Percentiles rank a stretch among this genome's conserved stretches.
phyloP scores from a whole-genome alignment of 2,888 invertebrate genomes.

The Lochmaea crataegi region DNA sequence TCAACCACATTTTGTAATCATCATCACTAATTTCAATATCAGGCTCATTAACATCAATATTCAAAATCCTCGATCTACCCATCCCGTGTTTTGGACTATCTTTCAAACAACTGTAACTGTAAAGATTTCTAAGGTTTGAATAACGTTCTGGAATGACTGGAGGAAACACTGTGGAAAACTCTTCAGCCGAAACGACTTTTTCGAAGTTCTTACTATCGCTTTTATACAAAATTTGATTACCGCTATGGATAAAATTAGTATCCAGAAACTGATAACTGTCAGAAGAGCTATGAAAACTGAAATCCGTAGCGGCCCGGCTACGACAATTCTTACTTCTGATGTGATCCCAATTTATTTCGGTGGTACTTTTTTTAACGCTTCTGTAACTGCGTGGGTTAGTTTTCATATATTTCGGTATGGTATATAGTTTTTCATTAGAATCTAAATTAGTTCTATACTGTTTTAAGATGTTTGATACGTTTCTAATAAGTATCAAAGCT shows the following conservation, averaged over 20 bases:
- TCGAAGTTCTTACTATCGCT: slow-evolving; percentile 38
- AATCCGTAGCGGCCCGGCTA: neutral
- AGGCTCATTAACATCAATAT: slow-evolving; percentile 12
- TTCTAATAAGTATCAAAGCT: slow-evolving; percentile 21
- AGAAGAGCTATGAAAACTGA: slow-evolving; percentile 15
- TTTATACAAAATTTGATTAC: slow-evolving; percentile 38
- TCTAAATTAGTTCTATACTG: slow-evolving; percentile 1
- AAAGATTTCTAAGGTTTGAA: slow-evolving; percentile 33
- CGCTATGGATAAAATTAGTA: slow-evolving; percentile 21
- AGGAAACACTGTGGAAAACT: slow-evolving; percentile 2
- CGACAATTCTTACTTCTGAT: neutral
- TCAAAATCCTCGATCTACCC: neutral
- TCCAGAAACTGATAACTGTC: slow-evolving; percentile 33
- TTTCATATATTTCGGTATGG: neutral
- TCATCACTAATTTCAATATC: slow-evolving; percentile 37
- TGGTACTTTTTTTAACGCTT: neutral
- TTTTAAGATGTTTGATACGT: slow-evolving; percentile 20
- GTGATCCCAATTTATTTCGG: neutral
- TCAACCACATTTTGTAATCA: slow-evolving; percentile 44
- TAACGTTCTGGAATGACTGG: slow-evolving; percentile 31
- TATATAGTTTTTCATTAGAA: neutral
- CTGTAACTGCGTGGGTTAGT: neutral
- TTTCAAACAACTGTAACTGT: slow-evolving; percentile 28
- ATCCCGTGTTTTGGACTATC: slow-evolving; percentile 2
- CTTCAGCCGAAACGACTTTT: slow-evolving; percentile 35